Evolutionary conservation across 2,113 vertebrate species (phyloP).

Genomic region (Gallinago paraguaiae): DNA sequence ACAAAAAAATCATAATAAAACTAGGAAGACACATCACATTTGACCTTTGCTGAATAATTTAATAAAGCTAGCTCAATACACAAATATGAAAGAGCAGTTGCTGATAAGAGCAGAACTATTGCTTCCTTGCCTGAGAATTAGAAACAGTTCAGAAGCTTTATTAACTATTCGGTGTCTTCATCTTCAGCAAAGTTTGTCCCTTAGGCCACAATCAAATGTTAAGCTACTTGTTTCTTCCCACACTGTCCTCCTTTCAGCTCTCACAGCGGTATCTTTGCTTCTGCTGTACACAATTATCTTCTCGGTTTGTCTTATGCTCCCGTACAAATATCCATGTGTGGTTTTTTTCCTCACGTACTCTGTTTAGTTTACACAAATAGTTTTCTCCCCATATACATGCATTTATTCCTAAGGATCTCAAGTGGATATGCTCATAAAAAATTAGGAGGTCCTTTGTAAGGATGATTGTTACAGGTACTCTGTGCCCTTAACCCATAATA

Average conservation of each 20-base stretch:
- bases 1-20: slow-evolving; percentile 74
- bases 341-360: background rate
- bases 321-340: background rate
- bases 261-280: slow-evolving; percentile 31
- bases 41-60: slow-evolving; percentile 80
- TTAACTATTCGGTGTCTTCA: slow-evolving; percentile 71
- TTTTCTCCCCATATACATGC: background rate
- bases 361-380: background rate
- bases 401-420: background rate
- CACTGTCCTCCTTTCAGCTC: slow-evolving; percentile 1
- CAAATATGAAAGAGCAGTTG: slow-evolving; percentile 69
- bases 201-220: slow-evolving; percentile 38
- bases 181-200: slow-evolving; percentile 51
- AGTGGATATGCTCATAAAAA: background rate
- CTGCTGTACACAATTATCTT: slow-evolving; percentile 3
- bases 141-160: slow-evolving; percentile 70
- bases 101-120: slow-evolving; percentile 72
- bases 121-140: slow-evolving; percentile 71
- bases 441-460: background rate
- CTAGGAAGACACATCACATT: slow-evolving; percentile 69
- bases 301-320: slow-evolving; percentile 9
- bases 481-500: background rate
- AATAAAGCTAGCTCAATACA: slow-evolving; percentile 70
- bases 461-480: background rate
- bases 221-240: background rate